Base-by-base conservation (phyloP, 2,797 vertebrate genomes). In the Thalassophryne amazonica region DNA sequence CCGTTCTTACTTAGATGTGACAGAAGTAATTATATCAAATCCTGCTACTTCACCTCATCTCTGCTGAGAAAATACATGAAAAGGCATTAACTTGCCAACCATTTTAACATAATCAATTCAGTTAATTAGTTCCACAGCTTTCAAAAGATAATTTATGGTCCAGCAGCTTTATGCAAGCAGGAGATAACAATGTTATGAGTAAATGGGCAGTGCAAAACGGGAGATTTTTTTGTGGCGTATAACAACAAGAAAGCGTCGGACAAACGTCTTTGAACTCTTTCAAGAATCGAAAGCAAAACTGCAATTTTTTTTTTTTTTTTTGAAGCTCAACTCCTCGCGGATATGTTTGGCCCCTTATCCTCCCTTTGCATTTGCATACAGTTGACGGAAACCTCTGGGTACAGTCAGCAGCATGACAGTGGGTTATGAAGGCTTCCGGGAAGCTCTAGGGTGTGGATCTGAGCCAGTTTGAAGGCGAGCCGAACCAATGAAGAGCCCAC, bases 381-480 rank as follows among this genome's bases (percentile, higher is more conserved):
- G 71, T 74, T 73, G 75, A 76, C 21, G 60, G 75, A 81, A 80
- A 68, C 81, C 80, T 88, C 80, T 71, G 71, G 80, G 83, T 80
- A 73, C 76, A 85, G 79, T 88, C 85, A 87, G 80, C 75, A 82
- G 78, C 78, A 82, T 84, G 81, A 84, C 79, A 69, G 75, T 71
- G 82, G 82, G 87, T 82, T 86, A 82, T 85, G 82, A 77, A 80
- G 80, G 80, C 86, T 88, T 86, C 84, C 63, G 69, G 81, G 76
- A 82, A 73, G 85, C 88, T 90, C 84, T 77, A 73, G 86, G 88
- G 83, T 89, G 86, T 84, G 84, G 84, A 86, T 81, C 86, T 88
- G 88, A 90, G 89, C 86, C 88, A 88, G 87, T 88, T 87, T 90
- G 80, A 88, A 86, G 81, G 70, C 75, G 66, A 80, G 82, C 84